Percentiles rank a stretch among this genome's conserved stretches.
Conservation (phyloP, 2,113 vertebrate species). For the Rhineura floridana region DNA sequence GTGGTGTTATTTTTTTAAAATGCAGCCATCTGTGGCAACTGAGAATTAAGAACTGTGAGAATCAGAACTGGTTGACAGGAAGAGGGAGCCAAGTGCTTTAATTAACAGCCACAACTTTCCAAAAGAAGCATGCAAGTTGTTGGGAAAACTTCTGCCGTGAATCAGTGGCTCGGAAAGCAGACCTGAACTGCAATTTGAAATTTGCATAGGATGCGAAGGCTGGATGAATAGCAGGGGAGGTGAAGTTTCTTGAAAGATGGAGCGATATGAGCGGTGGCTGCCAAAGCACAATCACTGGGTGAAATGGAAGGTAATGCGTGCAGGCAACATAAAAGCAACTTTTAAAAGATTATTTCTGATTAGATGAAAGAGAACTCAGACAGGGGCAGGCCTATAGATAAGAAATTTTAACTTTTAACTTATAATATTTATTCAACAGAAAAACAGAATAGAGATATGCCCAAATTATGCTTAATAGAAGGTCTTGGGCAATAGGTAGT, state of each 20-base stretch:
- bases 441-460: neutral
- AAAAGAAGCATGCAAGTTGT: conserved; percentile 27
- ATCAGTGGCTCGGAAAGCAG: conserved; percentile 13
- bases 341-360: neutral
- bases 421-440: neutral
- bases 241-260: conserved; percentile 10
- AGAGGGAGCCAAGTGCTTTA: neutral
- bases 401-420: conserved; percentile 9
- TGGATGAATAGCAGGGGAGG: neutral
- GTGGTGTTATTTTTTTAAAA: neutral
- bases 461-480: neutral
- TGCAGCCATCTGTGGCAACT: conserved; percentile 13
- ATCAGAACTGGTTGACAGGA: neutral
- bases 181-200: conserved; percentile 1
- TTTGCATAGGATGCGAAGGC: conserved; percentile 24
- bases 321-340: neutral
- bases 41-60: conserved; percentile 2
- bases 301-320: neutral
- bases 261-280: conserved; percentile 10
- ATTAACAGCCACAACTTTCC: conserved; percentile 30
- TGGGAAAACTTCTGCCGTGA: conserved; percentile 13
- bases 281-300: neutral
- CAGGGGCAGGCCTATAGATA: neutral
- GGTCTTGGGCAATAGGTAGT: neutral
- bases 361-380: conserved; percentile 9